Evolutionary conservation across 2,888 invertebrate genomes (phyloP), one percentile per base, ranked within the genome.

Genomic region (Philonicus albiceps): DNA sequence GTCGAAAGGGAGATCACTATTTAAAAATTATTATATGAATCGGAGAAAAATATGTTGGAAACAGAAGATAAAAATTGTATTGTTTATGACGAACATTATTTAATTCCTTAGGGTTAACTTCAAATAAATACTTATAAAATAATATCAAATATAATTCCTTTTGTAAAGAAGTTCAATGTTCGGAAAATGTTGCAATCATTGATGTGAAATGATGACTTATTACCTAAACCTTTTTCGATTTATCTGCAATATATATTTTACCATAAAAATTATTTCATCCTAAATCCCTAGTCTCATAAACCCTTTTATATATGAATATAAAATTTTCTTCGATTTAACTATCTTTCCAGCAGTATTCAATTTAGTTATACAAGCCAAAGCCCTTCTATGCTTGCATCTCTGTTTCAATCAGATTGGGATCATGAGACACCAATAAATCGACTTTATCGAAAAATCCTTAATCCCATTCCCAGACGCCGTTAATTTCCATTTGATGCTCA

Each of bases 401-500:
- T 43, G 78, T 31, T 78, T 78, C 49, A 49, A 78, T 78, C 49
- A 78, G 78, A 78, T 78, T 37, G 78, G 49, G 49, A 78, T 78
- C 78, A 78, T 78, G 49, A 78, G 78, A 78, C 49, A 27, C 27
- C 78, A 43, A 78, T 78, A 78, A 78, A 78, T 78, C 49, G 78
- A 43, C 49, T 78, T 78, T 78, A 78, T 78, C 78, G 78, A 53
- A 53, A 78, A 78, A 49, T 78, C 78, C 78, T 78, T 78, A 78
- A 78, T 78, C 78, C 78, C 30, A 49, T 22, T 78, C 78, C 78
- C 78, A 78, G 78, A 78, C 78, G 78, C 78, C 78, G 78, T 78
- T 78, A 78, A 78, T 78, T 43, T 78, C 49, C 78, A 78, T 78
- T 78, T 78, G 49, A 78, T 30, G 27, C 78, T 49, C 22, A 78